Evolutionary conservation across 2,797 vertebrate genomes (phyloP), one percentile per base, ranked within the genome.

Genomic region (Notamacropus eugenii): DNA sequence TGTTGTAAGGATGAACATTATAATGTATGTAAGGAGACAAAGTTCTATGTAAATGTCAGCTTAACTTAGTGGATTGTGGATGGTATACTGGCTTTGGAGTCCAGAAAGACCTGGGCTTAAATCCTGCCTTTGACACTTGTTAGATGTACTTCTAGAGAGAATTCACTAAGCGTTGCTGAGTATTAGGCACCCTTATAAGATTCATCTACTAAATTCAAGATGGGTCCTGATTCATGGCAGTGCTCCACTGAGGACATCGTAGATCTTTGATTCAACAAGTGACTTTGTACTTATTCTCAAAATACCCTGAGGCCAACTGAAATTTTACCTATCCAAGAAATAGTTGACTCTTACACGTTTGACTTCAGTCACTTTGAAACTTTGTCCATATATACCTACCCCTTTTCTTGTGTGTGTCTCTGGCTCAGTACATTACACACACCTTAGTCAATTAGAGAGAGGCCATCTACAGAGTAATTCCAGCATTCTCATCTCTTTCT

Each of bases 401-500:
- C 34, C 90, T 82, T 96, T 93, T 92, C 96, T 0, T 90, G 14
- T 52, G 28, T 52, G 28, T 50, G 12, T 96, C 93, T 28, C 90
- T 92, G 90, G 5, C 58, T 1, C 46, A 92, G 28, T 87, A 29
- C 46, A 46, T 90, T 92, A 2, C 50, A 82, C 54, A 91, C 54
- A 55, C 92, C 91, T 54, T 54, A 95, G 46, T 95, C 93, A 96
- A 92, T 97, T 94, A 98, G 93, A 67, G 90, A 62, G 9, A 96
- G 14, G 0, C 58, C 91, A 91, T 56, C 59, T 94, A 92, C 67
- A 91, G 92, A 97, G 74, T 67, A 96, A 94, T 93, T 97, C 91
- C 27, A 74, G 94, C 87, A 46, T 93, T 97, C 93, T 97, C 95
- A 95, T 98, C 98, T 97, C 40, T 56, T 67, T 97, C 92, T 90